These are phyloP conservation scores for Drosophila paucipuncta DNA, from an alignment of 2,888 invertebrate genomes.

Conservation along the genomic window DNA sequence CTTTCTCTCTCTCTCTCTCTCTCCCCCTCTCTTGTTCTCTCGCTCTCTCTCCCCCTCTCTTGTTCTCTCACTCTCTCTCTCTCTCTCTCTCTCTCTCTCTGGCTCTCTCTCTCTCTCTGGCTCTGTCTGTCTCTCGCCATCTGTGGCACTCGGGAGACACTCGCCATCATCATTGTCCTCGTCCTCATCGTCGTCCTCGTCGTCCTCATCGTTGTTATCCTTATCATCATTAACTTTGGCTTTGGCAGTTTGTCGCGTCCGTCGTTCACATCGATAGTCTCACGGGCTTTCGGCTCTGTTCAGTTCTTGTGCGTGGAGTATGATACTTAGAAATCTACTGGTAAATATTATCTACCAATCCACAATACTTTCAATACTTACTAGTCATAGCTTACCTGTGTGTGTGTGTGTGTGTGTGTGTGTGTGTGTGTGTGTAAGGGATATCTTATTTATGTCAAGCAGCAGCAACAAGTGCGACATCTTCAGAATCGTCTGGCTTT, in stretches of 20 bases:
- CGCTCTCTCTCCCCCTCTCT: background rate
- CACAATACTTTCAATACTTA: constrained; percentile 6
- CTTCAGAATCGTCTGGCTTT: background rate
- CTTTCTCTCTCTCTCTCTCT: no score
- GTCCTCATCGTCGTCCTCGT: constrained; percentile 9
- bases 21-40: background rate
- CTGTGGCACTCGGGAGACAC: background rate
- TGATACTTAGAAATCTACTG: constrained; percentile 75
- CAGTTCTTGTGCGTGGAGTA: constrained; percentile 24
- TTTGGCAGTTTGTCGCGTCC: constrained; percentile 15
- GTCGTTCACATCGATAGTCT: constrained; percentile 12
- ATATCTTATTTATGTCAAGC: background rate
- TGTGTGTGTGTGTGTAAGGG: background rate
- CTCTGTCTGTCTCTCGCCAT: background rate
- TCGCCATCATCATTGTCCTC: constrained; percentile 4
- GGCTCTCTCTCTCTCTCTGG: background rate
- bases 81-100: background rate
- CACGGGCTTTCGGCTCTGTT: constrained; percentile 3
- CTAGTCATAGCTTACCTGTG: background rate
- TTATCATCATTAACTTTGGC: constrained; percentile 27
- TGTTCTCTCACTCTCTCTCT: background rate
- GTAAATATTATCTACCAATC: constrained; percentile 72
- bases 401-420: background rate
- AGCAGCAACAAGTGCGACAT: constrained; percentile 23
- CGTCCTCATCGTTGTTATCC: constrained; percentile 15